Base-by-base conservation (phyloP, 1,140 invertebrate genomes). In the Brachionus calyciflorus region DNA sequence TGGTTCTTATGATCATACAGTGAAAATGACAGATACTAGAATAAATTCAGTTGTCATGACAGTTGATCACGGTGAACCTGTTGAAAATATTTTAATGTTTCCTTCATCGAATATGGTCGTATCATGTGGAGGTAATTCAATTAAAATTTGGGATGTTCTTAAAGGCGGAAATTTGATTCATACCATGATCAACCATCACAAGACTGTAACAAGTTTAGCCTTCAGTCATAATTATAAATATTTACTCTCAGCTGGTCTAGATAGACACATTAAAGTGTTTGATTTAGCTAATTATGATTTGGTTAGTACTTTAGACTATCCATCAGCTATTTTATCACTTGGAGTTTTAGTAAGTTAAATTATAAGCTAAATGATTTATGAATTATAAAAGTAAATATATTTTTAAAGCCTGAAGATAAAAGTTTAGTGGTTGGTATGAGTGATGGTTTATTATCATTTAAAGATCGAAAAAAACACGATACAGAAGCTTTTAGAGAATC, bases 181-280 rank as follows among this genome's bases (percentile, higher is more conserved):
- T 10, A 94, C 80, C 89, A 89, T 48, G 89, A 92, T 81, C 91
- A 79, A 85, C 69, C 86, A 98, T 84, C 93, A 97, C 82, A 98
- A 98, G 88, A 95, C 94, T 1, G 89, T 98, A 1, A 96, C 93
- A 2, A 90, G 90, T 79, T 80, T 96, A 21, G 85, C 88, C 53
- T 82, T 82, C 69, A 80, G 80, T 21, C 91, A 89, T 24, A 89
- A 93, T 81, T 90, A 90, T 26, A 90, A 89, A 76, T 88, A 92
- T 80, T 86, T 98, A 41, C 81, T 98, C 78, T 96, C 94, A 7
- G 93, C 90, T 5, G 94, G 93, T 2, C 85, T 98, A 49, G 96
- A 98, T 82, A 89, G 86, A 76, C 93, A 96, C 86, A 90, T 98
- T 0, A 97, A 97, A 87, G 90, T 98, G 79, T 96, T 95, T 85